Percentiles rank a stretch among this genome's conserved stretches.
Evolutionary conservation across 2,888 invertebrate species (phyloP).

Genomic region (Stenodera caucasica): DNA sequence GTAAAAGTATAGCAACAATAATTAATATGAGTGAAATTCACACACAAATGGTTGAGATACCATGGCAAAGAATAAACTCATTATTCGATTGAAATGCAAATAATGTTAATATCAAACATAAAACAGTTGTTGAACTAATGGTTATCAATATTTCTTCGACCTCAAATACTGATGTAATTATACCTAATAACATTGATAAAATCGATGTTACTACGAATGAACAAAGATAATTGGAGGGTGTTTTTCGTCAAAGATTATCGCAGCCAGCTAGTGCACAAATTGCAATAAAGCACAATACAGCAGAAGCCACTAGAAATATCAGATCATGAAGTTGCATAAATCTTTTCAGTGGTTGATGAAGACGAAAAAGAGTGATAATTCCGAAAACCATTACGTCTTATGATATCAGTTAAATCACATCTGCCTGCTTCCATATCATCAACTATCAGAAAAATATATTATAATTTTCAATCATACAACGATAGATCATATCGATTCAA

Average conservation of each 20-base stretch:
- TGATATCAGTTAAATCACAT: conserved; percentile 81
- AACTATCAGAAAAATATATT: too few species aligned
- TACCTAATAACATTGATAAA: conserved; percentile 79
- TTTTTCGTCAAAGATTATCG: conserved; percentile 75
- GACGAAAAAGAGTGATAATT: conserved; percentile 78
- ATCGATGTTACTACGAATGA: conserved; percentile 83
- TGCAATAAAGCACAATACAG: conserved; percentile 64
- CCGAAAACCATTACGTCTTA: conserved; percentile 75
- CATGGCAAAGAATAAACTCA: conserved; percentile 50
- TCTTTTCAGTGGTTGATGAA: conserved; percentile 63
- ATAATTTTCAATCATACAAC: too few species aligned
- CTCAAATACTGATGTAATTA: conserved; percentile 66
- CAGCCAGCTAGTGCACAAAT: conserved; percentile 88
- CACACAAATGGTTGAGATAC: too few species aligned
- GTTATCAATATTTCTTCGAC: conserved; percentile 73
- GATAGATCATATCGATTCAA: too few species aligned
- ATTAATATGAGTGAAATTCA: conserved; percentile 48
- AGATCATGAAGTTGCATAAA: conserved; percentile 63
- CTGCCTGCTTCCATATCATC: too few species aligned
- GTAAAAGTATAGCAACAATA: conserved; percentile 47
- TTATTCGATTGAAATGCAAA: conserved; percentile 89
- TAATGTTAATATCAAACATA: conserved; percentile 81
- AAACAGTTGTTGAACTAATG: conserved; percentile 84
- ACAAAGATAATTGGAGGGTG: conserved; percentile 88
- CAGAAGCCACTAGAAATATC: conserved; percentile 58